Evolutionary conservation across 2,888 invertebrate species (phyloP).

Genomic region (Melanostoma mellinum): DNA sequence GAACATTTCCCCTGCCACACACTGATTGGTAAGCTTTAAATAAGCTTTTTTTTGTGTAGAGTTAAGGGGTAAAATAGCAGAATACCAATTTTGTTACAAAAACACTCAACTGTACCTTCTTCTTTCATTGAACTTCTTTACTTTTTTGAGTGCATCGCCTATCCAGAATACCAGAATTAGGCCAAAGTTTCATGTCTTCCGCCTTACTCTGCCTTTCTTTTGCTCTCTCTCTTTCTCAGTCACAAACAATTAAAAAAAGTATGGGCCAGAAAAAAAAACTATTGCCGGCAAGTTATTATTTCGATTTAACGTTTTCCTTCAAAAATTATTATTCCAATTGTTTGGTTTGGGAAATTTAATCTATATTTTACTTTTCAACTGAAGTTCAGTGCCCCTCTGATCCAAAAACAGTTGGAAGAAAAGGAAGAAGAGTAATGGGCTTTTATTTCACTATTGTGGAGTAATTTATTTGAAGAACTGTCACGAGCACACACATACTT

Average conservation of each 20-base stretch:
- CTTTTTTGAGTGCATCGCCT: slow-evolving; percentile 35
- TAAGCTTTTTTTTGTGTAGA: slow-evolving; percentile 8
- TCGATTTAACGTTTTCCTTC: not conserved
- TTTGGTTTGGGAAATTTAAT: no score
- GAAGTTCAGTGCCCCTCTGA: no score
- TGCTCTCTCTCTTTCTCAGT: not conserved
- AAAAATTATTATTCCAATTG: not conserved
- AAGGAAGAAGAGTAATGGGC: no score
- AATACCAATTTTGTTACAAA: slow-evolving; percentile 2
- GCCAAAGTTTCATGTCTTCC: slow-evolving; percentile 44
- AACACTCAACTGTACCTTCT: slow-evolving; percentile 11
- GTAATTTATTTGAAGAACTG: no score
- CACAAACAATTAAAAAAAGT: not conserved
- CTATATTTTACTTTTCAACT: no score
- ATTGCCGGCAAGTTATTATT: slow-evolving; percentile 23
- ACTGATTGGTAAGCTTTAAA: not conserved
- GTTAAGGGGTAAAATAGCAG: not conserved
- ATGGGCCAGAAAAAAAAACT: slow-evolving; percentile 1
- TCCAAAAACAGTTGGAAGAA: no score
- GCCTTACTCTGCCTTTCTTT: not conserved
- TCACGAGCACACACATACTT: no score
- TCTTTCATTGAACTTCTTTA: slow-evolving; percentile 7
- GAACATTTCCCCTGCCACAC: slow-evolving; percentile 2
- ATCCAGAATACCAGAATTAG: slow-evolving; percentile 48
- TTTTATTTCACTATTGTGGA: no score